Conservation (phyloP, 2,888 invertebrate species). For the Rhopalosiphum nymphaeae region DNA sequence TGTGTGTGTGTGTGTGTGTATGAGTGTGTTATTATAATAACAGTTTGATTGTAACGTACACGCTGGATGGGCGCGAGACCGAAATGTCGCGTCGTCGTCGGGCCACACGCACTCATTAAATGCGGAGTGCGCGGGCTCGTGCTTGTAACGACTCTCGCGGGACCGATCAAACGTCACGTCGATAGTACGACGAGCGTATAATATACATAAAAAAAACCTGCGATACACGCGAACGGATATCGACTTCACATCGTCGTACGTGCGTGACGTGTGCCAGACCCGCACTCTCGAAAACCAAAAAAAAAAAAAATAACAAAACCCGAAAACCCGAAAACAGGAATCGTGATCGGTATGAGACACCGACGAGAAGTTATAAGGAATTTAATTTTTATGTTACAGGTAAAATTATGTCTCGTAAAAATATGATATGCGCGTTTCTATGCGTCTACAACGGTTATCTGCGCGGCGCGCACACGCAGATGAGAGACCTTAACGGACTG, state of each 20-base stretch:
- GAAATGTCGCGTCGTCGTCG: neutral
- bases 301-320: neutral
- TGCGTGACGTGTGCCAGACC: conserved; percentile 17
- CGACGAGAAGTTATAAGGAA: neutral
- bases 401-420: neutral
- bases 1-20: no score
- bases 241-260: conserved; percentile 51
- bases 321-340: neutral
- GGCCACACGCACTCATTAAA: conserved; percentile 37
- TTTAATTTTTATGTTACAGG: neutral
- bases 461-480: neutral
- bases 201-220: neutral
- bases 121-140: neutral
- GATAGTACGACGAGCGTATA: neutral
- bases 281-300: neutral
- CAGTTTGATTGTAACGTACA: neutral
- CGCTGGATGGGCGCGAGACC: neutral
- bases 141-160: conserved; percentile 56
- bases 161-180: conserved; percentile 21
- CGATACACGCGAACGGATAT: conserved; percentile 15
- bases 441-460: neutral
- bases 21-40: neutral
- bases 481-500: neutral
- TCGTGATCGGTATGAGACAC: no score
- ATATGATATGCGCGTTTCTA: neutral